Conservation (phyloP, 2,888 invertebrate genomes). For the Diachrysia chrysitis region DNA sequence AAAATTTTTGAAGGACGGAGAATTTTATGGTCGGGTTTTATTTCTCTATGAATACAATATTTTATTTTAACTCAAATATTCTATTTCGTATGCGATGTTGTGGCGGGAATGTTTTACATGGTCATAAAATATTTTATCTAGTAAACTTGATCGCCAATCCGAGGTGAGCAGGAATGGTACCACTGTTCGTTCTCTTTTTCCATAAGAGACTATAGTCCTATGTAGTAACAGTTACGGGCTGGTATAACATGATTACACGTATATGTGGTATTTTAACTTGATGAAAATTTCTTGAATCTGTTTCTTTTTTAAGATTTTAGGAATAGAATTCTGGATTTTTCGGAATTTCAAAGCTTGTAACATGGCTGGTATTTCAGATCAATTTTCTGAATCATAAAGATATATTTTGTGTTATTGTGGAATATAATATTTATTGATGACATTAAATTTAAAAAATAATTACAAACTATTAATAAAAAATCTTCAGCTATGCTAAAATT, state of each 20-base stretch:
- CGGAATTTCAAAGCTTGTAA: no score
- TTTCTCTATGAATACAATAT: conserved; percentile 13
- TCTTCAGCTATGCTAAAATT: no score
- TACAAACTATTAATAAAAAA: no score
- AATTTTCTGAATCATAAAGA: no score
- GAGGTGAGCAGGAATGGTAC: not conserved
- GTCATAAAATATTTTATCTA: conserved; percentile 4
- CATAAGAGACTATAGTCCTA: not conserved
- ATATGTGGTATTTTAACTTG: not conserved
- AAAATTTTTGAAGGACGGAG: conserved; percentile 19
- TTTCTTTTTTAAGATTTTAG: not conserved
- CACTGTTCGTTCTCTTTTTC: not conserved
- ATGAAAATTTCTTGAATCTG: no score
- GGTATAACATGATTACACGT: not conserved
- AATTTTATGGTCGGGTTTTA: conserved; percentile 36
- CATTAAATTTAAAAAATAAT: no score
- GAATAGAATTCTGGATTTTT: not conserved
- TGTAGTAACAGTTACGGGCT: not conserved
- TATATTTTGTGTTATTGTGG: no score
- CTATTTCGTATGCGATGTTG: not conserved
- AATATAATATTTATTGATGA: no score
- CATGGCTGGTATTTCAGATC: no score
- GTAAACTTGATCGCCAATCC: not conserved
- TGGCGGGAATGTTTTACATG: conserved; percentile 4
- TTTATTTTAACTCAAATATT: conserved; percentile 1